Evolutionary conservation across 2,888 invertebrate species (phyloP), one percentile per base, ranked within the genome.

Genomic region (Chymomyza procnemis): DNA sequence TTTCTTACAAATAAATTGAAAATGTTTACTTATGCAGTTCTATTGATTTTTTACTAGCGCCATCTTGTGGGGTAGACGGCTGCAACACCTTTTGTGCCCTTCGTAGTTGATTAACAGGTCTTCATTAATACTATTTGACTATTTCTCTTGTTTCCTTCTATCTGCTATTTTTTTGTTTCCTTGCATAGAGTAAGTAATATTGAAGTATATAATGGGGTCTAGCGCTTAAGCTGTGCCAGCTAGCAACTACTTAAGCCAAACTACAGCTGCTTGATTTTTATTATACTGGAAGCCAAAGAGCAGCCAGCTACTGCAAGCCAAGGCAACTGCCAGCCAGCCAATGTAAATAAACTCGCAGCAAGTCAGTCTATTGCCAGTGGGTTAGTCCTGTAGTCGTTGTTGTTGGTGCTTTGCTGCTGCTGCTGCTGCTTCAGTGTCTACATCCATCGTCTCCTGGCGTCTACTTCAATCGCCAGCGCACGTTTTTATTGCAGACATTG

Each of bases 401-500:
- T 16, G 52, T 14, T 61, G 48, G 18, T 22, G 41, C 19, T 62
- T 19, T 16, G 52, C 6, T 61, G 48, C 19, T 22, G 41, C 19
- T 62, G 55, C 54, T 47, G 14, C 18, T 61, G 47, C 52, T n/a
- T 21, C 21, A 2, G 12, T 22, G n/a, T 56, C n/a, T 63, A 9
- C 12, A 16, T 22, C 57, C 48, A 58, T 63, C 22, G 63, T 64
- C 64, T 60, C 61, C 54, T 66, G n/a, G 68, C 60, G 69, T 66
- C 60, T 64, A 62, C 50, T 50, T 50, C 19, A 50, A 50, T 50
- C 50, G 50, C 50, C 50, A 50, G 14, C 75, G 76, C 84, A 80
- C 88, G 86, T 83, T 78, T 78, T 74, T 76, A 75, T 75, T 81
- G 74, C 69, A 78, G 88, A 88, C 88, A 76, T 86, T 85, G 85